Conservation (phyloP, 2,113 vertebrate genomes). For the Oenanthe melanoleuca region DNA sequence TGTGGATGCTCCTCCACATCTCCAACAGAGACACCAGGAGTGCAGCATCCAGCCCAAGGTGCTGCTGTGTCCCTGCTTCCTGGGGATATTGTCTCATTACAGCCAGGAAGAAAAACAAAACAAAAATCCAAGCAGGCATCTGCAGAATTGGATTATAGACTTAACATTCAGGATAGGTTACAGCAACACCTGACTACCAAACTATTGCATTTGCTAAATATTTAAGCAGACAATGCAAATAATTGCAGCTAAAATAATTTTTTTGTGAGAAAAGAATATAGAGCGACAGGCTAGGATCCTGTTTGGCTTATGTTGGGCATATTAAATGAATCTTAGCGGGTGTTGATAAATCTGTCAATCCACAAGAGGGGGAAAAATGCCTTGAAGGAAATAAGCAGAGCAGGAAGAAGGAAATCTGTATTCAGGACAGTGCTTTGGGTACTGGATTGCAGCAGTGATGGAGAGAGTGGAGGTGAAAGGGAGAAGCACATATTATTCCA, state of each 20-base stretch:
- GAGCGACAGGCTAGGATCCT: not conserved
- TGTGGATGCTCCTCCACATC: not conserved
- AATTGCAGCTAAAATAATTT: not conserved
- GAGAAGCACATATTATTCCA: not conserved
- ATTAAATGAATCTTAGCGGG: constrained; percentile 16
- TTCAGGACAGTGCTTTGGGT: constrained; percentile 23
- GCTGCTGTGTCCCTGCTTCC: not conserved
- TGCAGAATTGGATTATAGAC: not conserved
- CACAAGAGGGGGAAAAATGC: not conserved
- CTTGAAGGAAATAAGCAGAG: constrained; percentile 28
- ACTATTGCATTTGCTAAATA: constrained; percentile 25
- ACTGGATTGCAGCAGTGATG: constrained; percentile 1
- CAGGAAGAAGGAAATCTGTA: constrained; percentile 49
- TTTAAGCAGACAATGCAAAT: constrained; percentile 21
- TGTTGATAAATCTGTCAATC: constrained; percentile 24
- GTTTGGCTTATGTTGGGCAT: not conserved
- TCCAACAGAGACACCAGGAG: not conserved
- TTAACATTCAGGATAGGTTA: not conserved
- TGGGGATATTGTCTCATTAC: not conserved
- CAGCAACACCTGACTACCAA: not conserved
- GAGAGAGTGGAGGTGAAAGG: constrained; percentile 11
- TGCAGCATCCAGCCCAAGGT: not conserved
- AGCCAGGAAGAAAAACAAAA: constrained; percentile 5
- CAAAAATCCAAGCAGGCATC: not conserved
- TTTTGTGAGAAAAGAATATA: not conserved